Evolutionary conservation across 2,888 invertebrate genomes (phyloP).

Genomic region (Sabellastarte sp.): DNA sequence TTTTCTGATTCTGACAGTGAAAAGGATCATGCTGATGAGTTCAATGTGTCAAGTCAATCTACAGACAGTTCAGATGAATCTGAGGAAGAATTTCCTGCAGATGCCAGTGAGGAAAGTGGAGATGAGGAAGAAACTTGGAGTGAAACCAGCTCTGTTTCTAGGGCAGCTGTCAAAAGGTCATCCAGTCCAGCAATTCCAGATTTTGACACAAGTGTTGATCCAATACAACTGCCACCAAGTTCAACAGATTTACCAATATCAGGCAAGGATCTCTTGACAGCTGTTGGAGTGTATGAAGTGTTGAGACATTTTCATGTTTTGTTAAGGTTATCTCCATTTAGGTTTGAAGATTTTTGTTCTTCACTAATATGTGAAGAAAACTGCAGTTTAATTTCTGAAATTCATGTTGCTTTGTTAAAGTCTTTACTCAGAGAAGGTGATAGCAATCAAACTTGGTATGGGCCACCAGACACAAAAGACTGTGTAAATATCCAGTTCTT

Average conservation of each 20-base stretch:
- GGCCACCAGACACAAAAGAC: constrained; percentile 95
- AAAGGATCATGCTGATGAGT: neutral
- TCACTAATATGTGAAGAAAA: constrained; percentile 89
- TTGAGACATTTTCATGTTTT: constrained; percentile 82
- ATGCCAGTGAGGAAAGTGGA: neutral
- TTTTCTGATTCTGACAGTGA: neutral
- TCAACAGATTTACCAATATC: constrained; percentile 87
- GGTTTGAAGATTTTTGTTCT: constrained; percentile 96
- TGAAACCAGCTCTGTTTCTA: neutral
- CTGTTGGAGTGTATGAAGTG: constrained; percentile 79
- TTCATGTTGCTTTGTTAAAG: constrained; percentile 90
- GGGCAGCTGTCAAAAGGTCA: no score
- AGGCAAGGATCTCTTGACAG: constrained; percentile 65
- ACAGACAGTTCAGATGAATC: neutral
- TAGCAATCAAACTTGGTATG: constrained; percentile 75
- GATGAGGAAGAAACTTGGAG: constrained; percentile 1
- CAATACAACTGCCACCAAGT: constrained; percentile 76
- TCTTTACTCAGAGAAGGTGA: constrained; percentile 64
- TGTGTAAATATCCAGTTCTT: constrained; percentile 91
- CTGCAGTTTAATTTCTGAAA: constrained; percentile 84
- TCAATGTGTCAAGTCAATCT: neutral
- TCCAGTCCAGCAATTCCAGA: constrained; percentile 11
- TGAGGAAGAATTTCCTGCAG: neutral
- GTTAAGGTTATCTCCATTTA: constrained; percentile 86
- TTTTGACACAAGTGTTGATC: constrained; percentile 72